Base-by-base conservation (phyloP, 2,797 vertebrate genomes). In the Neosilurus hyrtlii region DNA sequence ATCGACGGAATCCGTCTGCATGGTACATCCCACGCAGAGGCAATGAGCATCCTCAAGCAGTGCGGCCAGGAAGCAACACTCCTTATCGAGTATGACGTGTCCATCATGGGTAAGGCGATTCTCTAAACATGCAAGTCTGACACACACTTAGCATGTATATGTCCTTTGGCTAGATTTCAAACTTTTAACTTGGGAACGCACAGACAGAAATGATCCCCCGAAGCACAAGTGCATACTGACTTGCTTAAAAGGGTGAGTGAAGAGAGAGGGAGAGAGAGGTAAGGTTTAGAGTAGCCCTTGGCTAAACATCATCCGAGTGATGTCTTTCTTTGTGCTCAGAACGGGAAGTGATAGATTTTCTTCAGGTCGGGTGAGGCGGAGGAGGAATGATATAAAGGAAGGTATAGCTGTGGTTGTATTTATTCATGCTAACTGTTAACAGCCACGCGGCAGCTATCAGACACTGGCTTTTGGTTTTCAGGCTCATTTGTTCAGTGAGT, bases 41-140 rank as follows among this genome's bases (percentile, higher is more conserved):
- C 97, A 90, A 98, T 97, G 96, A 97, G 97, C 89, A 97, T 98
- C 90, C 95, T 99, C 73, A 99, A 98, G 91, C 98, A 99, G 76
- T 97, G 98, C 0, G 97, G 97, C 0, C 98, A 99, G 91, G 98
- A 99, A 86, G 97, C 97, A 0, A 98, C 96, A 10, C 94, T 99
- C 84, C 94, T 98, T 88, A 90, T 98, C 0, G 97, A 99, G 92
- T 99, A 97, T 0, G 97, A 99, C 67, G 97, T 99, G 89, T 99
- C 98, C 0, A 94, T 99, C 62, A 99, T 99, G 97, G 98, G 98
- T 99, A 94, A 83, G 96, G 0, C 26, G n/a, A 71, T 15, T 7
- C 15, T 9, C 4, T 63, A 51, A 51, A 63, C 22, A 37, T 65
- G 37, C n/a, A 5, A 11, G 75, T 49, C 59, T 18, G 35, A 62